Conservation (phyloP, 2,797 vertebrate species). For the Macropodus opercularis region DNA sequence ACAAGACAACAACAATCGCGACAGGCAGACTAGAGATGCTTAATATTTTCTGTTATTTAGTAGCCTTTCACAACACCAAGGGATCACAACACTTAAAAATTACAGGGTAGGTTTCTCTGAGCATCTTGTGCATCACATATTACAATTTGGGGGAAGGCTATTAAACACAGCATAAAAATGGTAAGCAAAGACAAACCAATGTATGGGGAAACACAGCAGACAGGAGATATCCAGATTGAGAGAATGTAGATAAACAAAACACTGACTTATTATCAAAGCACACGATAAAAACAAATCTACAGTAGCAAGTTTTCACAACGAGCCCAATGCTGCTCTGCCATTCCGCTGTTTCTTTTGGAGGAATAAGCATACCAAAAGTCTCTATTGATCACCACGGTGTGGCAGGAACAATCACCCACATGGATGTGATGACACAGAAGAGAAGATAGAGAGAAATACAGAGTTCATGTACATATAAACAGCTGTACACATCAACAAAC, state of each 20-base stretch:
- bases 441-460: slow-evolving; percentile 78
- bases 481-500: slow-evolving; percentile 68
- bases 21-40: slow-evolving; percentile 74
- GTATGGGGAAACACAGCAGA: slow-evolving; percentile 78
- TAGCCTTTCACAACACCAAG: slow-evolving; percentile 36
- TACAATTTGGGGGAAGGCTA: slow-evolving; percentile 74
- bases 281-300: slow-evolving; percentile 63
- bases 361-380: slow-evolving; percentile 92
- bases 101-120: slow-evolving; percentile 41
- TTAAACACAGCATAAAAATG: slow-evolving; percentile 72
- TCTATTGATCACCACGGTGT: slow-evolving; percentile 92
- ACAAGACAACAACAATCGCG: slow-evolving; percentile 62
- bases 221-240: slow-evolving; percentile 87
- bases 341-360: slow-evolving; percentile 83
- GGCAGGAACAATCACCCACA: slow-evolving; percentile 92
- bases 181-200: slow-evolving; percentile 83
- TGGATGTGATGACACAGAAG: slow-evolving; percentile 88
- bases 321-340: slow-evolving; percentile 74
- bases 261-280: slow-evolving; percentile 71
- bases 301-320: slow-evolving; percentile 57
- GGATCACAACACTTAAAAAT: slow-evolving; percentile 42
- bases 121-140: slow-evolving; percentile 76
- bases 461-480: slow-evolving; percentile 76
- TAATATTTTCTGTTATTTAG: slow-evolving; percentile 42
- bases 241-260: slow-evolving; percentile 76